Conservation (phyloP, 2,113 vertebrate species). For the Entelurus aequoreus region DNA sequence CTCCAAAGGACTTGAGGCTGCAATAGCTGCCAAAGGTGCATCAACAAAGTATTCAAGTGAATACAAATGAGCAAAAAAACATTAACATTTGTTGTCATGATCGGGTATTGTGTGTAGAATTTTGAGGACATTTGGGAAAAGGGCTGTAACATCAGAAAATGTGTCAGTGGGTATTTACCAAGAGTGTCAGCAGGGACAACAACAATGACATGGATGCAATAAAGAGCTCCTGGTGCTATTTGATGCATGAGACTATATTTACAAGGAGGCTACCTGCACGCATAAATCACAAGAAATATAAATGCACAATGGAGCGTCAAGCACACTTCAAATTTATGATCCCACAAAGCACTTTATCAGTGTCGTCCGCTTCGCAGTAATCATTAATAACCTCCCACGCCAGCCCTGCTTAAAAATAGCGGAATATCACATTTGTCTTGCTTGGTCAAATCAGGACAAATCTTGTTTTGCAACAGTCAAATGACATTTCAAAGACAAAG, state of each 20-base stretch:
- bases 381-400: slow-evolving; percentile 21
- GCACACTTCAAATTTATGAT: slow-evolving; percentile 6
- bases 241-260: not conserved
- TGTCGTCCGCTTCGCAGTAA: slow-evolving; percentile 12
- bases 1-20: no score
- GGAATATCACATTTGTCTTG: slow-evolving; percentile 20
- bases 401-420: slow-evolving; percentile 17
- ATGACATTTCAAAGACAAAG: no score
- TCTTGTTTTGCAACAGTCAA: not conserved
- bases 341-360: slow-evolving; percentile 17
- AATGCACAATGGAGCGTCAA: not conserved
- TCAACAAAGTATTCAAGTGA: no score
- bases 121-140: not conserved
- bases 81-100: no score
- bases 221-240: not conserved
- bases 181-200: not conserved
- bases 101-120: no score
- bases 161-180: not conserved
- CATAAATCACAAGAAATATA: not conserved
- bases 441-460: slow-evolving; percentile 6
- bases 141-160: not conserved
- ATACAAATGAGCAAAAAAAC: no score
- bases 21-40: no score
- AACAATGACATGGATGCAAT: not conserved
- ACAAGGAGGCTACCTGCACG: not conserved